Evolutionary conservation across 2,113 vertebrate genomes (phyloP), one percentile per base, ranked within the genome.

Genomic region (Gymnogyps californianus): DNA sequence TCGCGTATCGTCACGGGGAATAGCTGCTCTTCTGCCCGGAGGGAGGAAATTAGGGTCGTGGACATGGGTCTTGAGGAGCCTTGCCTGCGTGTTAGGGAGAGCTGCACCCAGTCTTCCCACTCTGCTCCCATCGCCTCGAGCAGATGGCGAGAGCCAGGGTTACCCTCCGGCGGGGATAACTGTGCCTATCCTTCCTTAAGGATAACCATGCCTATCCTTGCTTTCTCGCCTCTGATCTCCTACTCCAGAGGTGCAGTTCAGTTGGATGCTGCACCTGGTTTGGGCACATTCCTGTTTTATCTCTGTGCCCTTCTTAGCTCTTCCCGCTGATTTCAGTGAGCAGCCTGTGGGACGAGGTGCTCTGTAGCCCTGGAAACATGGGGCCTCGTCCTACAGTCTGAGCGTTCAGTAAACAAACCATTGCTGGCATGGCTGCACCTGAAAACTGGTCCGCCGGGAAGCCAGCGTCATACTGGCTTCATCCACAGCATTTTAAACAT

Each of bases 281-380:
- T 34, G 46, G 52, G 65, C 74, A 52, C 21, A 5, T 62, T 83
- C 44, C 58, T 51, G 29, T 55, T 91, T 74, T 70, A 36, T 81
- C 42, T 65, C 54, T 42, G 24, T 42, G 65, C n/a, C 62, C 49
- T 59, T 34, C n/a, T 19, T 4, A 70, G 34, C 65, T 52, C 47
- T 76, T 78, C 85, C 83, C 2, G 8, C 57, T 59, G 80, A 9
- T 78, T 42, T 26, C 0, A 3, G 6, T 19, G 83, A 80, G 69
- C 83, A 75, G 80, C 66, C 82, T 51, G 85, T 70, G 65, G 89
- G 66, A 81, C 4, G 7, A 94, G 84, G 81, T 85, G 74, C 89
- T 93, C 64, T 47, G 89, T 93, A 96, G 95, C 77, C 91, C 84
- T 94, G 93, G 91, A 92, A 95, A 96, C 89, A 18, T 4, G 4